Percentiles rank a stretch among this genome's conserved stretches.
These are phyloP conservation scores for Rallus limicola DNA, from an alignment of 2,113 vertebrate species.

Conservation along the genomic window DNA sequence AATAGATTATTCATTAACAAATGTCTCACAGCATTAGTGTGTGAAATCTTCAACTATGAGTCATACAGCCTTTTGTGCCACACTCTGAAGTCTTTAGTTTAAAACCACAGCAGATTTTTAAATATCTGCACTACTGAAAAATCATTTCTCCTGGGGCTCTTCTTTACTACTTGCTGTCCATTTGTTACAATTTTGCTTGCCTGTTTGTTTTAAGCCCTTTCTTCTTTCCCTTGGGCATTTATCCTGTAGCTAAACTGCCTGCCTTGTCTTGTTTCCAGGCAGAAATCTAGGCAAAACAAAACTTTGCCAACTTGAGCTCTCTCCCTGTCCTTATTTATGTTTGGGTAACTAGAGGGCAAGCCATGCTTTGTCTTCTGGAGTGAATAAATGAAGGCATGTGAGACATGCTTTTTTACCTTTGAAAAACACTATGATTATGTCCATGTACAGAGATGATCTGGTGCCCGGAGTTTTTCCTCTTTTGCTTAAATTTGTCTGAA, in stretches of 20 bases:
- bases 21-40: conserved; percentile 19
- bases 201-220: conserved; percentile 11
- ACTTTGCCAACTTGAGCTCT: background rate
- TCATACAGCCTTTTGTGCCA: conserved; percentile 31
- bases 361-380: background rate
- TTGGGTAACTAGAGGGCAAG: conserved; percentile 23
- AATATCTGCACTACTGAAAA: conserved; percentile 14
- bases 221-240: background rate
- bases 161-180: background rate
- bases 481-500: background rate
- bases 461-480: background rate
- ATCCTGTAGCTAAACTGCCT: background rate
- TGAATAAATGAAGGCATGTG: background rate
- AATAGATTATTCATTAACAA: conserved; percentile 57
- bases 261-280: conserved; percentile 34
- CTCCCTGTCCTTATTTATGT: background rate
- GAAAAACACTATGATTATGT: background rate
- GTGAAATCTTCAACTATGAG: conserved; percentile 35
- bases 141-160: background rate
- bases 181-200: conserved; percentile 16
- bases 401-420: background rate
- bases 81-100: background rate
- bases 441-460: background rate
- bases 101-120: conserved; percentile 7
- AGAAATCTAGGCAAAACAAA: conserved; percentile 49